Evolutionary conservation across 2,797 vertebrate genomes (phyloP), one percentile per base, ranked within the genome.

Genomic region (Enteromius thamalakanensis): DNA sequence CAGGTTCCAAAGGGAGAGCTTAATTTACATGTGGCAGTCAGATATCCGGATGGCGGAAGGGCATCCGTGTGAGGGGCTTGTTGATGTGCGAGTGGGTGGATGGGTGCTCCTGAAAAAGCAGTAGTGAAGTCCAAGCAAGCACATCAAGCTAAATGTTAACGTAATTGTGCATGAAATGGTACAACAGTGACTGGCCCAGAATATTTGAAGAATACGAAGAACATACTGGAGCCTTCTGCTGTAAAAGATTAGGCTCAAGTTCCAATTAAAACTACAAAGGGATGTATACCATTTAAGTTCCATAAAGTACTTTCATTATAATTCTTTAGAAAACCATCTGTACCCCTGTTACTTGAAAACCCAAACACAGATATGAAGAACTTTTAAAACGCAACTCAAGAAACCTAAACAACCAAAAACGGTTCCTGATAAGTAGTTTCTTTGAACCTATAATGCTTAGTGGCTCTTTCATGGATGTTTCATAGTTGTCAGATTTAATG

Each of bases 11-110:
- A 76, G 47, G 67, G 49, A 77, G 51, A 6, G 23, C 19, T 69
- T 81, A 3, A 58, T 81, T 76, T 77, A 49, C 49, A 40, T n/a
- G 74, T 62, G 69, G 67, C 47, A 58, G 67, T 80, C 78, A 60
- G 70, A 82, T 75, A 75, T 82, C 80, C 60, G 70, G 45, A 67
- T 65, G 58, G 55, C 17, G 21, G 17, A 45, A 29, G 37, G 19
- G 6, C 67, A 58, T 21, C 34, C 2, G 6, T 62, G 67, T 55
- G 47, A 75, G 40, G n/a, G 70, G 70, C 45, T 3, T 8, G 67
- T 45, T 23, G 14, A 40, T 4, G 23, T 12, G 76, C 3, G 64
- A 15, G 17, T 15, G 29, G n/a, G 29, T 34, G 6, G 12, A 17
- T 53, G 78, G 21, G 51, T 14, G 23, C 11, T 45, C 51, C 23